These are phyloP conservation scores for Tetrapedia diversipes DNA, from an alignment of 2,888 invertebrate genomes.

Conservation along the genomic window DNA sequence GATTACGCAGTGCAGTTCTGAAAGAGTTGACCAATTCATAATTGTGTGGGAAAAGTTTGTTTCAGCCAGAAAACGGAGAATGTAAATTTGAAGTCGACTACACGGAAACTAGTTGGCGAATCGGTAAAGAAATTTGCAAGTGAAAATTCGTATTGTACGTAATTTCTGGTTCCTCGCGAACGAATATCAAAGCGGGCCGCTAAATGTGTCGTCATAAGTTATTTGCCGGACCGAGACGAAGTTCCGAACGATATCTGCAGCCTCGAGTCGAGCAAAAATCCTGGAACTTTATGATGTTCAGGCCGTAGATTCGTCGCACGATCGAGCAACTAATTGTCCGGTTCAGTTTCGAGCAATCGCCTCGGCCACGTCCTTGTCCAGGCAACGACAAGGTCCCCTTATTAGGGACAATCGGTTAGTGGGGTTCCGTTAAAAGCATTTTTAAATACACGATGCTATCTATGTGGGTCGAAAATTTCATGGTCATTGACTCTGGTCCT, in stretches of 20 bases:
- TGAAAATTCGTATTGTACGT: constrained; percentile 25
- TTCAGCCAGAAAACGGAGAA: not conserved
- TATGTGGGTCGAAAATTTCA: constrained; percentile 74
- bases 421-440: constrained; percentile 78
- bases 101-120: constrained; percentile 12
- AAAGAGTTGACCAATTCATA: not conserved
- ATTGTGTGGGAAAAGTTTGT: constrained; percentile 6
- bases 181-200: constrained; percentile 14
- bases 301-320: constrained; percentile 56
- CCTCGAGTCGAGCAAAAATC: not conserved
- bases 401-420: constrained; percentile 69
- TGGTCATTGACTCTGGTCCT: constrained; percentile 48
- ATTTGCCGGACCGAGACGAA: constrained; percentile 8
- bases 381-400: constrained; percentile 70
- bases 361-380: not conserved
- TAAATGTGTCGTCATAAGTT: constrained; percentile 26
- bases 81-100: constrained; percentile 9
- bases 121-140: constrained; percentile 48
- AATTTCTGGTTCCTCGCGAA: not conserved
- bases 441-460: constrained; percentile 78
- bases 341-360: constrained; percentile 39
- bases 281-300: constrained; percentile 27
- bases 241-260: constrained; percentile 2
- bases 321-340: constrained; percentile 55
- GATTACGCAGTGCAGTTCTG: not conserved